phyloP scores from a whole-genome alignment of 2,888 invertebrate genomes.

The Dasysyrphus albostriatus region DNA sequence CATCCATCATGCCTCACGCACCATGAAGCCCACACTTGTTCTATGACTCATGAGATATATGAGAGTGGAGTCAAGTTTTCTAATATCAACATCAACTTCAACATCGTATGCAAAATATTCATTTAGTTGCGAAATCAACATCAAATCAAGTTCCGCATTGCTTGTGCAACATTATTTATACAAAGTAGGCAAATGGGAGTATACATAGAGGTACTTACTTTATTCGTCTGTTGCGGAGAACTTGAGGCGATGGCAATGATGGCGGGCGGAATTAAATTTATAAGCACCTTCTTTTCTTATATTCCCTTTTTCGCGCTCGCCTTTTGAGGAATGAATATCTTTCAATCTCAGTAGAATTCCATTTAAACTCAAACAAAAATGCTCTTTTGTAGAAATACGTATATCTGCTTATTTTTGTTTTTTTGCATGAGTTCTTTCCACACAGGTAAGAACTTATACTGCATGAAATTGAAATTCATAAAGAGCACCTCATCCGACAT shows the following conservation, averaged over 20 bases:
- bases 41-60: not conserved
- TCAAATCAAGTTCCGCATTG: constrained; percentile 24
- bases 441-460: constrained; percentile 21
- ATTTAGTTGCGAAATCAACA: constrained; percentile 14
- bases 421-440: constrained; percentile 2
- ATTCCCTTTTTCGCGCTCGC: not conserved
- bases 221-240: not conserved
- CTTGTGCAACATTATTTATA: not conserved
- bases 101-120: constrained; percentile 6
- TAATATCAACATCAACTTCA: not conserved
- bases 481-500: constrained; percentile 17
- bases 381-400: not conserved
- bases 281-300: not conserved
- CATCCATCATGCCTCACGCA: constrained; percentile 25
- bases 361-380: constrained; percentile 16
- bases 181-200: not conserved
- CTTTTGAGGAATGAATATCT: not conserved
- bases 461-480: constrained; percentile 51
- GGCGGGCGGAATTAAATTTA: constrained; percentile 7
- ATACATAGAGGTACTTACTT: not conserved
- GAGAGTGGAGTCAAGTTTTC: constrained; percentile 1
- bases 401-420: not conserved
- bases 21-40: not conserved
- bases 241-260: not conserved
- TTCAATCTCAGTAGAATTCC: constrained; percentile 13